Base-by-base conservation (phyloP, 2,888 invertebrate species). In the Actias luna region DNA sequence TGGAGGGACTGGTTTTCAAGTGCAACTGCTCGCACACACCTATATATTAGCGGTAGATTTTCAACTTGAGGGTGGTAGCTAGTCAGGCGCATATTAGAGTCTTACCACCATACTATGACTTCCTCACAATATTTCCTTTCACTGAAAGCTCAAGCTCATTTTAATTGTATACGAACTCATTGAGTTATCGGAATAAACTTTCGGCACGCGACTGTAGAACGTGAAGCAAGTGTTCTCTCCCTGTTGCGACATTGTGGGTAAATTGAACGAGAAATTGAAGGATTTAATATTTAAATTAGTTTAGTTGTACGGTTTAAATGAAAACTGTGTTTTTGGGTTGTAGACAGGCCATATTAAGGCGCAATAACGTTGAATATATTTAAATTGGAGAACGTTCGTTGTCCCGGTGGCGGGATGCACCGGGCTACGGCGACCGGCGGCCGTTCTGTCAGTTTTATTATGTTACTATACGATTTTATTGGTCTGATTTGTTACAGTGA, bases 401-500 rank as follows among this genome's bases (percentile, higher is more conserved):
- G 46, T 46, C 8, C 36, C 36, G 35, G 36, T 16, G 42, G n/a
- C 5, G 18, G 42, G 1, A 18, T 36, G 0, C 36, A n/a, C 42
- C n/a, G 5, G 16, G 50, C 50, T 22, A 64, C 65, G 65, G 65
- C 66, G 60, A 61, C 64, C 63, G 67, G 63, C 62, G 61, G 61
- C 60, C 65, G 60, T 67, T 68, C 64, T 63, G 58, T 46, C 36
- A 67, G 63, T 67, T 73, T 71, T 74, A 74, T 68, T 63, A 67
- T 63, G 36, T 60, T 65, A 63, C 66, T 68, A 70, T 67, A 67
- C 65, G 67, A 69, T 66, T 76, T 75, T 73, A 76, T 74, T 67
- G 64, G 67, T 25, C 46, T 63, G 73, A 75, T 75, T 73, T 73
- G 71, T 71, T 74, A 69, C 72, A 39, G 55, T 61, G 36, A 64